Conservation (phyloP, 2,113 vertebrate genomes). For the Anarrhichthys ocellatus region DNA sequence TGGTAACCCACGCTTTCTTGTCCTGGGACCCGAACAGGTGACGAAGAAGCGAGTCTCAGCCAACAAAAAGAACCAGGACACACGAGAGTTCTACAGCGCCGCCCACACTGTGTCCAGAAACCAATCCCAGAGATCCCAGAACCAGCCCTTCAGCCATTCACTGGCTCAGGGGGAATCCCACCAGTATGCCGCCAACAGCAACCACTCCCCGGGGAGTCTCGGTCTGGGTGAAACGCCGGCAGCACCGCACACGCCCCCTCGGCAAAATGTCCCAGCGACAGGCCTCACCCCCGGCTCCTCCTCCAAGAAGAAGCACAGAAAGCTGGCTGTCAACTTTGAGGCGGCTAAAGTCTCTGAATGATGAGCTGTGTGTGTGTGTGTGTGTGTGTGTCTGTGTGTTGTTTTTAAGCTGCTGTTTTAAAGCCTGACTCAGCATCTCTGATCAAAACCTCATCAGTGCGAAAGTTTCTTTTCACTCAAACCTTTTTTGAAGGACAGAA, state of each 20-base stretch:
- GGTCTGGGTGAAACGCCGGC: neutral
- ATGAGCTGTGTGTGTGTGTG: slow-evolving; percentile 45
- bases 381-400: neutral
- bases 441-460: slow-evolving; percentile 30
- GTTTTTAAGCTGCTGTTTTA: slow-evolving; percentile 32
- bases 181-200: slow-evolving; percentile 61
- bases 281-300: slow-evolving; percentile 85
- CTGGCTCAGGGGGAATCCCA: slow-evolving; percentile 32
- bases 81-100: slow-evolving; percentile 85
- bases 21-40: slow-evolving; percentile 84
- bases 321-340: slow-evolving; percentile 96
- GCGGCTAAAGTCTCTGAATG: slow-evolving; percentile 91
- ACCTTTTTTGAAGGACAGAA: no score
- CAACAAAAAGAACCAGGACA: slow-evolving; percentile 89
- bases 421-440: slow-evolving; percentile 19
- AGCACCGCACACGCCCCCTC: slow-evolving; percentile 75
- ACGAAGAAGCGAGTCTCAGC: slow-evolving; percentile 96
- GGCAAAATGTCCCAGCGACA: slow-evolving; percentile 63
- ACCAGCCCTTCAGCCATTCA: slow-evolving; percentile 42
- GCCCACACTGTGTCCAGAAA: slow-evolving; percentile 69
- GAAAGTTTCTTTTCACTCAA: neutral
- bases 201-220: slow-evolving; percentile 56
- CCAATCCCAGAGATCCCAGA: slow-evolving; percentile 62
- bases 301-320: slow-evolving; percentile 92
- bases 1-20: neutral